Conservation (phyloP, 1,140 invertebrate genomes). For the Drosophila teissieri region DNA sequence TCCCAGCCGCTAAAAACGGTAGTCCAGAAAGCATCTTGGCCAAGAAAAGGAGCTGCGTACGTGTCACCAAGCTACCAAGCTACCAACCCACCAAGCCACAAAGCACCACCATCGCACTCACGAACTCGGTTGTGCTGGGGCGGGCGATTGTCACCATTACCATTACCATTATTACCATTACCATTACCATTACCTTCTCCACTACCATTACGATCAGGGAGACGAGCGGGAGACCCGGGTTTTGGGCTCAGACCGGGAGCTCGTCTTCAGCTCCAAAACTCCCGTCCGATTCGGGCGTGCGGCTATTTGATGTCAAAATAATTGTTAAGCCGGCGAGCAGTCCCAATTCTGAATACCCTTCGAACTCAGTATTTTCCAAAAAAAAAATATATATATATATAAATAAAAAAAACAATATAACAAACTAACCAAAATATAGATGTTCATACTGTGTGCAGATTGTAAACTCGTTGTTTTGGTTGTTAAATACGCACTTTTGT, state of each 20-base stretch:
- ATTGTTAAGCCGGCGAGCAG: constrained; percentile 71
- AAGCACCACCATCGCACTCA: constrained; percentile 45
- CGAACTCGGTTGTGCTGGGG: constrained; percentile 64
- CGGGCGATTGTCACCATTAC: constrained; percentile 55
- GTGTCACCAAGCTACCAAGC: constrained; percentile 65
- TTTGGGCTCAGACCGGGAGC: constrained; percentile 6
- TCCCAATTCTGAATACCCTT: constrained; percentile 22
- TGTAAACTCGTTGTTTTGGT: no score
- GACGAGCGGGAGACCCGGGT: constrained; percentile 11
- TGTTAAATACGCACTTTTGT: not conserved
- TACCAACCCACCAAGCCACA: constrained; percentile 48
- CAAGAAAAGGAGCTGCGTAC: constrained; percentile 49
- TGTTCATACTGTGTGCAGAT: no score
- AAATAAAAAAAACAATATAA: no score
- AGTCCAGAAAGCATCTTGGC: constrained; percentile 65
- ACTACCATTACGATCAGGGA: constrained; percentile 17
- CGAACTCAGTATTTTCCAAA: not conserved
- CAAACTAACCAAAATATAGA: no score
- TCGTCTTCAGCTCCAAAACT: constrained; percentile 31
- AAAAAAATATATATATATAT: not conserved
- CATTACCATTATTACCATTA: constrained; percentile 34
- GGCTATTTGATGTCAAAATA: constrained; percentile 81
- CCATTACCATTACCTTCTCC: constrained; percentile 26
- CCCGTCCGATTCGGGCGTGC: constrained; percentile 48
- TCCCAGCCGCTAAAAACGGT: constrained; percentile 55